phyloP scores from a whole-genome alignment of 2,113 vertebrate species.

The Salvelinus sp. region DNA sequence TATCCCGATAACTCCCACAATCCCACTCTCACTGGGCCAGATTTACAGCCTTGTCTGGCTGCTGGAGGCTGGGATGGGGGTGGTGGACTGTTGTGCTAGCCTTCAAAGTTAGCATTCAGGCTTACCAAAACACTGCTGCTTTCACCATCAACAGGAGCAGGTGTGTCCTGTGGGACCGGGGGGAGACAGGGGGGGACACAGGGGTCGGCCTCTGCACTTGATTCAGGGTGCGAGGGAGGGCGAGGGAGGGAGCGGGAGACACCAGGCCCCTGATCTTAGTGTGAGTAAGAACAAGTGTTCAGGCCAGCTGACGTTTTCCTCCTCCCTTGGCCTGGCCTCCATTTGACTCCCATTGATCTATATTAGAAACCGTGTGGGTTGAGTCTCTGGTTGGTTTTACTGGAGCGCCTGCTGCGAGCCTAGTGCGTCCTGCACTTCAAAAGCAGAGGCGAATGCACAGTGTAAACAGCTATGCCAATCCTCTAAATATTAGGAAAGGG shows the following conservation, averaged over 20 bases:
- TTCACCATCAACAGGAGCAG: slow-evolving; percentile 42
- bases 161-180: slow-evolving; percentile 24
- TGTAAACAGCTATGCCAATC: slow-evolving; percentile 36
- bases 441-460: slow-evolving; percentile 28
- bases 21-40: slow-evolving; percentile 12
- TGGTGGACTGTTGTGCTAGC: neutral
- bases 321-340: slow-evolving; percentile 11
- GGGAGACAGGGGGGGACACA: neutral
- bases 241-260: neutral
- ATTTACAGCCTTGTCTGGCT: slow-evolving; percentile 32
- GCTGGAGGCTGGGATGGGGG: neutral
- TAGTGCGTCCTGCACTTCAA: slow-evolving; percentile 25
- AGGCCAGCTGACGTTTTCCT: slow-evolving; percentile 45
- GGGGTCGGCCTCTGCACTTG: slow-evolving; percentile 13
- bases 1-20: neutral
- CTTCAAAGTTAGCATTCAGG: slow-evolving; percentile 15
- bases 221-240: slow-evolving; percentile 19
- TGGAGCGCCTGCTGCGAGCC: slow-evolving; percentile 27
- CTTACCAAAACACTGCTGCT: slow-evolving; percentile 27
- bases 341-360: slow-evolving; percentile 48
- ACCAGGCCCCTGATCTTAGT: slow-evolving; percentile 2
- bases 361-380: slow-evolving; percentile 16
- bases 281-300: slow-evolving; percentile 26
- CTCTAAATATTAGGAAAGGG: slow-evolving; percentile 39
- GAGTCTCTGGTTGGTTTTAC: slow-evolving; percentile 37